Evolutionary conservation across 2,888 invertebrate species (phyloP), one percentile per base, ranked within the genome.

Genomic region (Thera obeliscata): DNA sequence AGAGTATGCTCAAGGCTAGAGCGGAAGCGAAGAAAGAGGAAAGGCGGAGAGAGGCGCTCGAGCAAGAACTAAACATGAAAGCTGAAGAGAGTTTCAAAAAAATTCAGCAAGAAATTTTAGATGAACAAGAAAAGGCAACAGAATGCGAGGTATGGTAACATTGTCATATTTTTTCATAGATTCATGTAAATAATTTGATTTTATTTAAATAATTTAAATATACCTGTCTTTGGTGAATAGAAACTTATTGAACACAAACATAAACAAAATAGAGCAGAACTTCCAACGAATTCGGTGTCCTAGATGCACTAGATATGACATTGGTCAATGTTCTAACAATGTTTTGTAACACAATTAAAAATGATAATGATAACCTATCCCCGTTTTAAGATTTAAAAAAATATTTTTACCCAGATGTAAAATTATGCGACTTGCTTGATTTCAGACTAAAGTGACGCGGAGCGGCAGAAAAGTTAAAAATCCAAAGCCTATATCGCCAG

Each of bases 381-480:
- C n/a, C 22, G 22, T 22, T 22, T 1, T 22, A 22, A 22, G 22
- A 22, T 22, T 22, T 22, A 22, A 22, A 22, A 22, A 22, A 22
- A 22, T 22, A 22, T 22, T 22, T 22, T 22, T 22, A 22, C 22
- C 22, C 22, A 22, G 22, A 22, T 22, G 22, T 22, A 22, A 22
- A 22, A 22, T 22, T 1, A 22, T 22, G 22, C 22, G 22, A 52
- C 52, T 33, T 33, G 9, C 22, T 4, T 41, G 3, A 41, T 66
- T 66, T 33, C 76, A 91, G 90, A 78, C 86, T 3, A 91, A 88
- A 76, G 85, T 91, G 3, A 93, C 93, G 35, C 81, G 91, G 62
- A 92, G 92, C 73, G 93, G 93, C 2, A 81, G 93, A 52, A 87
- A 87, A 73, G 91, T 93, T 12, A 91, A 88, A 71, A 73, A 87